Percentiles rank a stretch among this genome's conserved stretches.
phyloP scores from a whole-genome alignment of 2,113 vertebrate genomes.

The Tragelaphus buxtoni region DNA sequence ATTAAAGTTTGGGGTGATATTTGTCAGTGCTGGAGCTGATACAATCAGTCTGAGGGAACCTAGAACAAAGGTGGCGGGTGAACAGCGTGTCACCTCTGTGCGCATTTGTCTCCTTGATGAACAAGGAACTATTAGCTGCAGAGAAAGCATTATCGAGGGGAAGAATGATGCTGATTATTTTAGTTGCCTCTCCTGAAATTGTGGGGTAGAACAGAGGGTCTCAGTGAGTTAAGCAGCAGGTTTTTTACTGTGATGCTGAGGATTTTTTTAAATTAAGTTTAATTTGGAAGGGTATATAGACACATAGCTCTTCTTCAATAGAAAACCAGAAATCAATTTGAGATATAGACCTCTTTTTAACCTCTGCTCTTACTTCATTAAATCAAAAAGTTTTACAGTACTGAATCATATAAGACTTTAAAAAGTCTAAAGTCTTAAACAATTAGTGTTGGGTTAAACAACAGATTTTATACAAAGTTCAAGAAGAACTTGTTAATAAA shows the following conservation, averaged over 20 bases:
- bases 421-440: not conserved
- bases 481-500: conserved; percentile 22
- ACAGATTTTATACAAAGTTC: conserved; percentile 17
- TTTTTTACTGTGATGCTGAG: not conserved
- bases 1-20: conserved; percentile 80
- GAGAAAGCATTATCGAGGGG: conserved; percentile 79
- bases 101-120: conserved; percentile 85
- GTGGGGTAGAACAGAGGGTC: conserved; percentile 23
- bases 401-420: not conserved
- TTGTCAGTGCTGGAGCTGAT: conserved; percentile 79
- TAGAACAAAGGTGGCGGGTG: conserved; percentile 79
- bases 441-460: not conserved
- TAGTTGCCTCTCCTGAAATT: conserved; percentile 64
- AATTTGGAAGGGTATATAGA: not conserved
- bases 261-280: not conserved
- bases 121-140: conserved; percentile 82
- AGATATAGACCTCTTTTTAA: conserved; percentile 18
- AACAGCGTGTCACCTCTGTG: conserved; percentile 70
- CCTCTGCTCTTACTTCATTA: conserved; percentile 18
- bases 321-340: conserved; percentile 33
- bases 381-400: conserved; percentile 53
- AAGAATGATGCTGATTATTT: conserved; percentile 76
- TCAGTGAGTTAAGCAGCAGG: not conserved
- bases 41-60: conserved; percentile 79
- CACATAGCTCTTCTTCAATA: not conserved